Base-by-base conservation (phyloP, 35 echinoderm and acorn worm species). In the Lytechinus pictus region DNA sequence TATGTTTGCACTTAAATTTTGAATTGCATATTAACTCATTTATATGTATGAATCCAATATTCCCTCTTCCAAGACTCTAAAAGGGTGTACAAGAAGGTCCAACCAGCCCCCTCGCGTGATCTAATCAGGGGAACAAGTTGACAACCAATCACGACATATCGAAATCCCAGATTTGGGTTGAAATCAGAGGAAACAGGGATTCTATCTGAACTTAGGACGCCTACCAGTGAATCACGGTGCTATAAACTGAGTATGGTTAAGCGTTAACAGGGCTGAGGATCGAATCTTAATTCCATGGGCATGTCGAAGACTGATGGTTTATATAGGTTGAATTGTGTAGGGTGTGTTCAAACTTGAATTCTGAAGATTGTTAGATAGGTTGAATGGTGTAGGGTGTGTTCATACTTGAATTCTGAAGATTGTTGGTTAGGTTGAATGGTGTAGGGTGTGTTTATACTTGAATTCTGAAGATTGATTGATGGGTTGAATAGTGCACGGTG, bases 121-220 rank as follows among this genome's bases (percentile, higher is more conserved):
- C 66, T 79, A n/a, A 79, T 79, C 66, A 79, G 66, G n/a, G 66
- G 66, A 79, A 79, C 66, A 79, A 79, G 66, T 79, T n/a, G 66
- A 79, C 66, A 79, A 24, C 16, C 66, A 79, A 79, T 79, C 66
- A 79, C 66, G 66, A 79, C 66, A 24, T 79, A 79, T 79, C 19
- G 19, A 14, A 79, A 79, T 79, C 66, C 66, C 66, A 79, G 66
- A 79, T 79, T 79, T 79, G 66, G 66, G 66, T 79, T 79, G 66
- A 79, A 79, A 79, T 79, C 66, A 79, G 66, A 79, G 66, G 66
- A 79, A 79, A 79, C 66, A 79, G 66, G 66, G 66, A 79, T 79
- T 79, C 66, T 79, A 79, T 24, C 16, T 79, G 66, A 79, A 79
- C 66, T 79, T 16, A 79, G n/a, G 12, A 79, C 66, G 66, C 66